phyloP scores from a whole-genome alignment of 2,113 vertebrate genomes.

The Willisornis vidua region DNA sequence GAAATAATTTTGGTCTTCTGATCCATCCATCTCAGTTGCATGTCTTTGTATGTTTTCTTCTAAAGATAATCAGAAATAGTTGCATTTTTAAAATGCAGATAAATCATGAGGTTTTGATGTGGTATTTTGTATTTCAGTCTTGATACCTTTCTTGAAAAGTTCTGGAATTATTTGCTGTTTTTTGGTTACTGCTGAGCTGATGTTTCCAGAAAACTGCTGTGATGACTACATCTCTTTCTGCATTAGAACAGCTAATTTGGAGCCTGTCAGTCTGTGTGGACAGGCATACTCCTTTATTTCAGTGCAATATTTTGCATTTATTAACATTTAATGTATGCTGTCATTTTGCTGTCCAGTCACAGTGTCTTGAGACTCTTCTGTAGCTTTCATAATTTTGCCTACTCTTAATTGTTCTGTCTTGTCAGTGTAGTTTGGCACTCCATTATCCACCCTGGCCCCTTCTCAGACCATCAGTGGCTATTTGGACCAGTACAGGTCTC shows the following conservation, averaged over 20 bases:
- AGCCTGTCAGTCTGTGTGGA: neutral
- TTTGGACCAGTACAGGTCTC: neutral
- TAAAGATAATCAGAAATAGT: neutral
- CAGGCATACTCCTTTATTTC: neutral
- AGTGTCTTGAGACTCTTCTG: neutral
- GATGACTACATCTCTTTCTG: neutral
- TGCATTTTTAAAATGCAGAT: neutral
- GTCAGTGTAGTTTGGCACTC: neutral
- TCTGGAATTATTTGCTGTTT: neutral
- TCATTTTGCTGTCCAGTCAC: neutral
- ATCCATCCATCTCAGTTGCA: neutral
- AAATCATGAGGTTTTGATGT: neutral
- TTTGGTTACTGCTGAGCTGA: neutral
- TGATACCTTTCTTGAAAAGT: neutral
- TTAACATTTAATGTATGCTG: slow-evolving; percentile 37
- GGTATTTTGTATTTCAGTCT: neutral
- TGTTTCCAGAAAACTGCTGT: neutral
- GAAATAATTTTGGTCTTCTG: neutral
- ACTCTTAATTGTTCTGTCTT: neutral
- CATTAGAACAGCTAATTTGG: neutral
- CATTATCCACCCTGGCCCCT: neutral
- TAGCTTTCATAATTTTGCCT: neutral
- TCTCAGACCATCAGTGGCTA: neutral
- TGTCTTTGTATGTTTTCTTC: neutral
- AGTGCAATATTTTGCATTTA: slow-evolving; percentile 16